Base-by-base conservation (phyloP, 2,113 vertebrate species). In the Tympanuchus pallidicinctus region DNA sequence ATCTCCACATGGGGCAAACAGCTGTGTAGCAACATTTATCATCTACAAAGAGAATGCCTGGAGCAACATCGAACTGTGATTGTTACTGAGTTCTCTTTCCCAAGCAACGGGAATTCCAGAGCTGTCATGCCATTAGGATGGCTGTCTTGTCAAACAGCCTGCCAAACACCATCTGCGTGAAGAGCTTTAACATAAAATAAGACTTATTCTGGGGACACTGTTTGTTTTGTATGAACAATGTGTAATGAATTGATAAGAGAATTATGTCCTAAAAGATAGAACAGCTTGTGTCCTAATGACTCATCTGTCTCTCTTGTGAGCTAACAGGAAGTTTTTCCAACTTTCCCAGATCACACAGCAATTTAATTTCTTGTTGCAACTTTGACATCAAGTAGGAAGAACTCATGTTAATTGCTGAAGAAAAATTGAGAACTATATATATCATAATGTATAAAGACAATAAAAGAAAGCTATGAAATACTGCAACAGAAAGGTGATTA, bases 171-270 rank as follows among this genome's bases (percentile, higher is more conserved):
- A 92, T 92, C 88, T 95, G 85, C 8, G 42, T 30, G 36, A 91
- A 71, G 54, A 81, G 85, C 57, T 91, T 65, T 28, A 88, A 54
- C 40, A 78, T 43, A 66, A 88, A 81, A 38, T 8, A 91, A 75
- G 87, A 80, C 57, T 91, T 93, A 84, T 90, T 86, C 80, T 88
- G 47, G 75, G 47, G 50, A 82, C 82, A 71, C 27, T 85, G 71
- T 66, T 63, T 85, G 48, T 66, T 90, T 91, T 65, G 48, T 91
- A 69, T 16, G 72, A 88, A 65, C 60, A 83, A 56, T 14, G 47
- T 78, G 72, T 70, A 94, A n/a, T 45, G 66, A 94, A 91, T 65
- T 85, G 87, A 80, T 89, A 96, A 70, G 40, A 75, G 71, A 96
- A 96, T 85, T 82, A 82, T 28, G 65, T 86, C 75, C 75, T 83